Base-by-base conservation (phyloP, 2,113 vertebrate genomes). In the Tenrec ecaudatus region DNA sequence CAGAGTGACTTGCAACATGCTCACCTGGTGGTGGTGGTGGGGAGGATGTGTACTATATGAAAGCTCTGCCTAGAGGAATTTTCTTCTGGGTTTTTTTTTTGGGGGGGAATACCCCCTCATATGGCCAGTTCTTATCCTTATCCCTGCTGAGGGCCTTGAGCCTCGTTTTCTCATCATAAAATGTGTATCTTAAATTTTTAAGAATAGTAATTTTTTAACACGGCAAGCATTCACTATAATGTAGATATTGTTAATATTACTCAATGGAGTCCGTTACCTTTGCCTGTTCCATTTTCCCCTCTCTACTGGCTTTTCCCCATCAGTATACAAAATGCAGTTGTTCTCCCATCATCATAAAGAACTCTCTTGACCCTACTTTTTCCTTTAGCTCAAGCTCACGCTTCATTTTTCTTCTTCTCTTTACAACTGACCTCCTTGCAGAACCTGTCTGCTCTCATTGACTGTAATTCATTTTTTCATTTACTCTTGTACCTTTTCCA, bases 321-420 rank as follows among this genome's bases (percentile, higher is more conserved):
- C 60, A 81, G 58, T 12, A 29, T 33, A 73, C 66, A 71, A 81
- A 82, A 89, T 31, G 29, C 82, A 20, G 23, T 86, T 77, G 47
- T 88, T 93, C 81, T 64, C 27, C 53, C 77, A 29, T 86, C 33
- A 27, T 84, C 19, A 31, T 68, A 78, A 86, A 91, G 81, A 62
- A 20, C 29, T 91, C 69, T 58, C 64, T 82, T 60, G 62, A 68
- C 40, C 27, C 22, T 25, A 31, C 31, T 43, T 92, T 87, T 29
- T 85, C 31, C 58, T 86, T 10, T 53, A 10, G 12, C 12, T 62
- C 66, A 76, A 64, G 15, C 53, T 90, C 43, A 80, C 80, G 16
- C 43, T 47, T 71, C 31, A 92, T 80, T 92, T 89, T 58, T 92
- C 31, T 84, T 11, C 71, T 69, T 80, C 78, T 66, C 66, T 81